Evolutionary conservation across 2,888 invertebrate genomes (phyloP).

Genomic region (Lamellibrachia satsuma): DNA sequence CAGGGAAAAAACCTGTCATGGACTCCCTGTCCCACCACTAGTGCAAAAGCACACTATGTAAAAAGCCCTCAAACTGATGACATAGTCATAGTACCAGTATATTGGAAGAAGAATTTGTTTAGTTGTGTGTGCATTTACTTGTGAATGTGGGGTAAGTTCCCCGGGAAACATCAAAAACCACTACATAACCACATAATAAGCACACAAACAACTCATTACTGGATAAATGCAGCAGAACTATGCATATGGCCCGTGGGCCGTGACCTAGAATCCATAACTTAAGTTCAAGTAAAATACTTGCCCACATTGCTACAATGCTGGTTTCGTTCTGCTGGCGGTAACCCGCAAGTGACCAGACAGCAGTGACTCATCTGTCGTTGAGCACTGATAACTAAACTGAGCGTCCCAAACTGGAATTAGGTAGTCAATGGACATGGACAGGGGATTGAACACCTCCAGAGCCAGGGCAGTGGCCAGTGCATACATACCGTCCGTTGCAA

Average conservation of each 20-base stretch:
- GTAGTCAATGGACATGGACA: not conserved
- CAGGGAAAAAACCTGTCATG: no score
- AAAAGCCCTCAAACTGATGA: no score
- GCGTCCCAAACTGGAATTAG: not conserved
- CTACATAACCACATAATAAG: no score
- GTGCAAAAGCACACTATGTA: no score
- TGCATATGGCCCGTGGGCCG: not conserved
- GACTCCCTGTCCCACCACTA: no score
- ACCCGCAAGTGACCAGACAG: not conserved
- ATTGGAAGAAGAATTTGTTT: no score
- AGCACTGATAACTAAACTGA: not conserved
- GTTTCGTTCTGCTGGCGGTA: not conserved
- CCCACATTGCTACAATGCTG: not conserved
- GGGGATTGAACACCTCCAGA: not conserved
- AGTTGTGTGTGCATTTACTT: no score
- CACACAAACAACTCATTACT: no score
- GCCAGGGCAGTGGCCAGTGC: not conserved
- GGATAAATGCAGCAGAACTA: no score
- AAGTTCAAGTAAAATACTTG: not conserved
- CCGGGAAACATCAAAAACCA: no score
- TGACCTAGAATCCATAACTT: not conserved
- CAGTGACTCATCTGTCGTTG: not conserved
- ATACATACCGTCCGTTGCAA: not conserved
- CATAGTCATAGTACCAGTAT: no score
- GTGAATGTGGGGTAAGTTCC: no score